phyloP scores from a whole-genome alignment of 2,797 vertebrate genomes.

The Sarcoramphus papa region DNA sequence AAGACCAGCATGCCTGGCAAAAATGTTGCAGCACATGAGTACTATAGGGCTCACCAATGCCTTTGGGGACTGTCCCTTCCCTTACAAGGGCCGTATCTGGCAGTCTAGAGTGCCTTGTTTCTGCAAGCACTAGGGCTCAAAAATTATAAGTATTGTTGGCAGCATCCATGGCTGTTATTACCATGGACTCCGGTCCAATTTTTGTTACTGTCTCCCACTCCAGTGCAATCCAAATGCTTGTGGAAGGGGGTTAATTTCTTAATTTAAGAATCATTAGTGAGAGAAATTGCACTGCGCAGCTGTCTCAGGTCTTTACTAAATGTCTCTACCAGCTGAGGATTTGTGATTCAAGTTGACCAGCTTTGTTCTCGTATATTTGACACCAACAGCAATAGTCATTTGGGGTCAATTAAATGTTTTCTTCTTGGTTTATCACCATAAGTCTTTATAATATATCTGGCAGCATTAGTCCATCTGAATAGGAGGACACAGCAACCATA shows the following conservation, averaged over 20 bases:
- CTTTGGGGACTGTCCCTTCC: not conserved
- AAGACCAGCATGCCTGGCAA: not conserved
- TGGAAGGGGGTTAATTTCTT: constrained; percentile 61
- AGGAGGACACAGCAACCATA: constrained; percentile 15
- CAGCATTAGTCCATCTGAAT: constrained; percentile 9
- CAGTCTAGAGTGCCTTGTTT: not conserved
- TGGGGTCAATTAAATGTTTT: constrained; percentile 56
- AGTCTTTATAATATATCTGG: constrained; percentile 28
- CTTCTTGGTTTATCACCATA: constrained; percentile 45
- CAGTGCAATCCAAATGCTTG: constrained; percentile 27
- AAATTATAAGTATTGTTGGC: not conserved
- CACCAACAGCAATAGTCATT: constrained; percentile 31
- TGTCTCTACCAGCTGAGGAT: constrained; percentile 7
- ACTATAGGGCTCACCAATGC: not conserved
- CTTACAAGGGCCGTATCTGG: not conserved
- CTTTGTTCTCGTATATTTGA: constrained; percentile 14
- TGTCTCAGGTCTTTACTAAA: constrained; percentile 50
- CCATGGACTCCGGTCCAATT: constrained; percentile 19
- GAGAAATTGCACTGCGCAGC: constrained; percentile 51
- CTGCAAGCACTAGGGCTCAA: not conserved
- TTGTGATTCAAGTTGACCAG: constrained; percentile 32
- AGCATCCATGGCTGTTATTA: not conserved
- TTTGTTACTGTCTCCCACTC: constrained; percentile 45
- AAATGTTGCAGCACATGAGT: not conserved
- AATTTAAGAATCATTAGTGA: constrained; percentile 66